Evolutionary conservation across 1,140 invertebrate genomes (phyloP).

Genomic region (Pogonomyrmex californicus): DNA sequence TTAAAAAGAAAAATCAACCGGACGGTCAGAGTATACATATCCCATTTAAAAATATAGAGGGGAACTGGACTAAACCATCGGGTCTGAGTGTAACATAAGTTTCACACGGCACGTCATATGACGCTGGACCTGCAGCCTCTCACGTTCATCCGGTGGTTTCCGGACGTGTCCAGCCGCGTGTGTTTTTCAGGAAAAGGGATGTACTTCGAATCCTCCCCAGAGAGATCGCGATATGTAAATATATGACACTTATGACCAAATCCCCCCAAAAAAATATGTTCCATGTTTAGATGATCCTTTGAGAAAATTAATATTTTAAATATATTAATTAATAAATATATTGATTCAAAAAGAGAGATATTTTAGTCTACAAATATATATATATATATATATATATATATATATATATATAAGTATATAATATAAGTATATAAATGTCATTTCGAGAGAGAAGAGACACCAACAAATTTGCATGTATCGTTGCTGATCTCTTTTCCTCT

Average conservation of each 20-base stretch:
- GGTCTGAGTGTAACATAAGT: conserved; percentile 55
- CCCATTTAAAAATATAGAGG: conserved; percentile 64
- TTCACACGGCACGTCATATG: conserved; percentile 79
- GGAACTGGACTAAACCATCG: not conserved
- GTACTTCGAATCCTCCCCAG: conserved; percentile 41
- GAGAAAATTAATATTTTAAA: not conserved
- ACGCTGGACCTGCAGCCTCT: conserved; percentile 77
- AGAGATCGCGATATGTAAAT: conserved; percentile 50
- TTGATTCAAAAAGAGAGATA: not conserved
- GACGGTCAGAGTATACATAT: not conserved
- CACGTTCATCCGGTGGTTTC: conserved; percentile 77
- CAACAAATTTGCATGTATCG: conserved; percentile 4
- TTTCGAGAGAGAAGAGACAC: too few relatives aligned
- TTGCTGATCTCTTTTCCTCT: not conserved
- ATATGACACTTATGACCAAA: not conserved
- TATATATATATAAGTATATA: too few relatives aligned
- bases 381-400: too few relatives aligned
- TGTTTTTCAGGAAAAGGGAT: conserved; percentile 77
- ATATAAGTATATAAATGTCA: too few relatives aligned
- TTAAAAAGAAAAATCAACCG: conserved; percentile 30
- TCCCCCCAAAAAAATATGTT: not conserved
- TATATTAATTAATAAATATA: too few relatives aligned
- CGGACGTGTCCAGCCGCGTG: conserved; percentile 70
- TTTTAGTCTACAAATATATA: not conserved
- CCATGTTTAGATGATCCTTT: not conserved